These are phyloP conservation scores for Tychaedon coryphoeus DNA, from an alignment of 2,113 vertebrate species.

Conservation along the genomic window DNA sequence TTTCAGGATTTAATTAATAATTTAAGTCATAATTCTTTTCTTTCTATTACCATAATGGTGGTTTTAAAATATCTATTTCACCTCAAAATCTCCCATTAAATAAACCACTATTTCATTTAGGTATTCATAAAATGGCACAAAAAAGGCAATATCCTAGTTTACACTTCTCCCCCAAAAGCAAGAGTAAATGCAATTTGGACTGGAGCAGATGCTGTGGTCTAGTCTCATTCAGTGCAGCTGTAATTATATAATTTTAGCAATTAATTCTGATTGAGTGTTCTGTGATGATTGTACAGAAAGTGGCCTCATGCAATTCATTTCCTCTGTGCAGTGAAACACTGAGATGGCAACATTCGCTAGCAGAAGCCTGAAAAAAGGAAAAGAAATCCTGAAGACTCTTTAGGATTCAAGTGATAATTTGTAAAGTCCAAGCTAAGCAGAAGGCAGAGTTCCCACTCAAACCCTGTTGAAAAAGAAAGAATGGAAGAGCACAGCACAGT, in stretches of 20 bases:
- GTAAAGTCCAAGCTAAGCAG: conserved; percentile 27
- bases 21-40: neutral
- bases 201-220: conserved; percentile 25
- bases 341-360: conserved; percentile 3
- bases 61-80: neutral
- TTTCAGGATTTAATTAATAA: neutral
- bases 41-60: neutral
- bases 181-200: conserved; percentile 8
- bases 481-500: neutral
- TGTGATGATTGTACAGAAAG: neutral
- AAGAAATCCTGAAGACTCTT: conserved; percentile 31
- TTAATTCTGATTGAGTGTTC: conserved; percentile 52
- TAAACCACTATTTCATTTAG: neutral
- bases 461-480: neutral
- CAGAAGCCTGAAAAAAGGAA: neutral
- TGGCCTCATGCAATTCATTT: neutral
- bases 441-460: neutral
- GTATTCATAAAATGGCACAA: neutral
- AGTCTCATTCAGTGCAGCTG: conserved; percentile 42
- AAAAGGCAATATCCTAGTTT: neutral
- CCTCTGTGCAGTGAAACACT: neutral
- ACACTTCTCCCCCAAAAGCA: neutral
- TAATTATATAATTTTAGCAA: conserved; percentile 50
- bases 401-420: conserved; percentile 19
- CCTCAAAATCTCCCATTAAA: neutral